Conservation (phyloP, 2,797 vertebrate species). For the Lithobates sylvaticus region DNA sequence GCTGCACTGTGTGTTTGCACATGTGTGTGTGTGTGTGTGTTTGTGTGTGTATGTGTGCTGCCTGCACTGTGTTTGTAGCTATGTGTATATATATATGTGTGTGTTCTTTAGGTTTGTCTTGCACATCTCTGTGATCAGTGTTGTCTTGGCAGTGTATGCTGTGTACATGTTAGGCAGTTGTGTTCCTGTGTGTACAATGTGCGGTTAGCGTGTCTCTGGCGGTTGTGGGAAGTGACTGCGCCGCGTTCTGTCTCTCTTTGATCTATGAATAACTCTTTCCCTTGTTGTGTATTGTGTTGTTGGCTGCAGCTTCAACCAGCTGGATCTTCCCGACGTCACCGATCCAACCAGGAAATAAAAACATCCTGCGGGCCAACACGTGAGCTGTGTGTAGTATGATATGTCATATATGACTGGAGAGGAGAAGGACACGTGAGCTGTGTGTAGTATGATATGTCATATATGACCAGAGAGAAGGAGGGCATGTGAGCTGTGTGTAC, state of each 20-base stretch:
- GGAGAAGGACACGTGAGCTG: not conserved
- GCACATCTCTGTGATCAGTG: too few species aligned
- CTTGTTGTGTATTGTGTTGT: not conserved
- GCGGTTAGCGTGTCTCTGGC: not conserved
- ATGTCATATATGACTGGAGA: too few species aligned
- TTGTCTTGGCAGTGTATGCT: not conserved
- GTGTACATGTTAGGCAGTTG: not conserved
- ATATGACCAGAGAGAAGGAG: too few species aligned
- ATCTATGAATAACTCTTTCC: conserved; percentile 27
- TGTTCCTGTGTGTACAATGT: not conserved
- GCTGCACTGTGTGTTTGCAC: too few species aligned
- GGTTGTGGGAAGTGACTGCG: not conserved
- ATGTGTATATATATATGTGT: too few species aligned
- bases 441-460: not conserved
- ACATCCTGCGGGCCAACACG: conserved; percentile 42
- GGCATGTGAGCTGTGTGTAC: too few species aligned
- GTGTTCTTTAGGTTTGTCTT: too few species aligned
- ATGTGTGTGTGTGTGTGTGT: too few species aligned
- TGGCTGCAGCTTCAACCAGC: not conserved
- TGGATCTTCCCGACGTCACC: conserved; percentile 8
- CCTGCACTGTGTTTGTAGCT: too few species aligned
- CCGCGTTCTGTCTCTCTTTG: conserved; percentile 16
- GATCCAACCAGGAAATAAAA: conserved; percentile 29
- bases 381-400: not conserved
- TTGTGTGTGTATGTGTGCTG: too few species aligned